Evolutionary conservation across 2,888 invertebrate genomes (phyloP).

Genomic region (Cosmia pyralina): DNA sequence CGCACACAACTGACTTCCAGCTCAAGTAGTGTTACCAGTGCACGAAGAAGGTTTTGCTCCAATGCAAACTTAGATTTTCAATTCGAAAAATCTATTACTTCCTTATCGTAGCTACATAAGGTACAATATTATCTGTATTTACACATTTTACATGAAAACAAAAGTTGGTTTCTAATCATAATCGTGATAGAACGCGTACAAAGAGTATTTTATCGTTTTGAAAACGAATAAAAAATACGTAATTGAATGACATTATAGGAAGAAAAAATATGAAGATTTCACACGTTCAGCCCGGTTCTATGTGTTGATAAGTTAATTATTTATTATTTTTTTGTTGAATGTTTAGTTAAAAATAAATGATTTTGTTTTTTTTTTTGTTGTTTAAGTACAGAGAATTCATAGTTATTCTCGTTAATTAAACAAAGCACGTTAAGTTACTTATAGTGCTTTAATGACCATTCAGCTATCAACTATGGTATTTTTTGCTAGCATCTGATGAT

Average conservation of each 20-base stretch:
- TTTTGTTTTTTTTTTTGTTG: too few relatives aligned
- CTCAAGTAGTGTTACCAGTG: slow-evolving; percentile 73
- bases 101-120: slow-evolving; percentile 45
- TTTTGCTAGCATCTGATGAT: slow-evolving; percentile 19
- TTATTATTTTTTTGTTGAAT: too few relatives aligned
- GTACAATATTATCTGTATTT: slow-evolving; percentile 17
- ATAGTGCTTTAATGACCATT: neutral
- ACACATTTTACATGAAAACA: slow-evolving; percentile 9
- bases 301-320: slow-evolving; percentile 64
- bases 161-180: slow-evolving; percentile 63
- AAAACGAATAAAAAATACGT: slow-evolving; percentile 75
- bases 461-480: slow-evolving; percentile 7
- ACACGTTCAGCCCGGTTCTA: slow-evolving; percentile 65
- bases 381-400: slow-evolving; percentile 20
- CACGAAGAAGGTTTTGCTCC: slow-evolving; percentile 72
- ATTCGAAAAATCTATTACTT: slow-evolving; percentile 10
- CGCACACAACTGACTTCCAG: slow-evolving; percentile 72
- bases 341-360: too few relatives aligned
- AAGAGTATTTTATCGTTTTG: slow-evolving; percentile 74
- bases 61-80: slow-evolving; percentile 36
- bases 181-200: slow-evolving; percentile 79
- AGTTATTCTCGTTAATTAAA: slow-evolving; percentile 11
- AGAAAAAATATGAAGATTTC: slow-evolving; percentile 70
- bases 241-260: slow-evolving; percentile 72
- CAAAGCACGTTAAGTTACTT: too few relatives aligned